These are phyloP conservation scores for Drepana falcataria DNA, from an alignment of 2,888 invertebrate species.

Conservation along the genomic window DNA sequence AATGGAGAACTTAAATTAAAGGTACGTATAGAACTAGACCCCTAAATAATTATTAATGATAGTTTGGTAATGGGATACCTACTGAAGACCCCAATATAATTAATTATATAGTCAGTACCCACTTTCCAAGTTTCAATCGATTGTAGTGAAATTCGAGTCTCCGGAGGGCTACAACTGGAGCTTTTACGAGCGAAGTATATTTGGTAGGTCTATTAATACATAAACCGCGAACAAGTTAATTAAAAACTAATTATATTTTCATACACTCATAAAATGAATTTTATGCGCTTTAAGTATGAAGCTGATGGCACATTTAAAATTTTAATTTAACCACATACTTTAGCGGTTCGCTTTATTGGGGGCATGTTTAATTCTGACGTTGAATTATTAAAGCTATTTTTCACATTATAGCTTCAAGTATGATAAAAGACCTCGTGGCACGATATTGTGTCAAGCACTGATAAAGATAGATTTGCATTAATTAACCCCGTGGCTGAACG, in stretches of 20 bases:
- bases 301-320: not conserved
- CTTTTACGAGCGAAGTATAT: not conserved
- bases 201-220: conserved; percentile 14
- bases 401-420: conserved; percentile 10
- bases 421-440: conserved; percentile 11
- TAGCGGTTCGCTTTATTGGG: conserved; percentile 4
- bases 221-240: conserved; percentile 11
- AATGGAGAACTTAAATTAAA: conserved; percentile 19
- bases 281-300: not conserved
- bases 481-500: not conserved
- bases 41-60: no score
- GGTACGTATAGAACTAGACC: no score
- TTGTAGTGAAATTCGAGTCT: conserved; percentile 9
- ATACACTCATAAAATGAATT: not conserved
- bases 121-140: conserved; percentile 18
- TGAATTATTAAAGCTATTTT: conserved; percentile 18
- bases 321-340: not conserved
- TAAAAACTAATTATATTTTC: conserved; percentile 4
- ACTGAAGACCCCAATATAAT: not conserved
- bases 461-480: not conserved
- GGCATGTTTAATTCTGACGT: conserved; percentile 9
- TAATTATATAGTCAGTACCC: not conserved
- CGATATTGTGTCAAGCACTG: not conserved
- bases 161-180: conserved; percentile 2
- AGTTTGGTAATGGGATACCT: no score